Conservation (phyloP, 2,797 vertebrate species). For the Margarornis squamiger region DNA sequence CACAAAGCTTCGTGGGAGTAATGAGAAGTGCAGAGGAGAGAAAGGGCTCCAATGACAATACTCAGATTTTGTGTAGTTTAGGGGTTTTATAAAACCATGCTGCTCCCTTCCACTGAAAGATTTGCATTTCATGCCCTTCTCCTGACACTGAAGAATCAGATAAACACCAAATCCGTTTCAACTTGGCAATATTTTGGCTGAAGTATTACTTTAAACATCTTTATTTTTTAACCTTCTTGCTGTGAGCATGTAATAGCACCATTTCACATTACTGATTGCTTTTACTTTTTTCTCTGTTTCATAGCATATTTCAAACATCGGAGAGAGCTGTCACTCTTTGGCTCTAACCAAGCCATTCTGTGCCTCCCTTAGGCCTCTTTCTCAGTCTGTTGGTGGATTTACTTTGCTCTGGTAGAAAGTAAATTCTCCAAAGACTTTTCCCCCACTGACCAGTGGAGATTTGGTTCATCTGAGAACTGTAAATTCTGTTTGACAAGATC, state of each 20-base stretch:
- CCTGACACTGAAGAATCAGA: conserved; percentile 36
- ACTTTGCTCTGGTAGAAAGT: conserved; percentile 68
- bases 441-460: conserved; percentile 75
- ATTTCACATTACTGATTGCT: conserved; percentile 62
- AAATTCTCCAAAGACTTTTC: conserved; percentile 70
- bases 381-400: conserved; percentile 58
- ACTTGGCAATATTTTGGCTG: conserved; percentile 57
- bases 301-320: conserved; percentile 43
- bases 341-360: conserved; percentile 55
- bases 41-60: neutral
- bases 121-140: conserved; percentile 48
- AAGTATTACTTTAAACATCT: conserved; percentile 67
- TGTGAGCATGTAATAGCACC: conserved; percentile 40
- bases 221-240: conserved; percentile 62
- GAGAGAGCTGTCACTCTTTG: conserved; percentile 43
- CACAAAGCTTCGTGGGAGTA: neutral
- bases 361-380: conserved; percentile 68
- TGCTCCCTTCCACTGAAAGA: conserved; percentile 44
- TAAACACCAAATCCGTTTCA: conserved; percentile 60
- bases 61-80: neutral
- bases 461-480: conserved; percentile 76
- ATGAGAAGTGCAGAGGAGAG: neutral
- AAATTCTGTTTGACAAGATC: conserved; percentile 82
- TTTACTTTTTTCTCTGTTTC: conserved; percentile 64
- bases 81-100: conserved; percentile 3